Evolutionary conservation across 2,888 invertebrate genomes (phyloP).

Genomic region (Deroplatys truncata): DNA sequence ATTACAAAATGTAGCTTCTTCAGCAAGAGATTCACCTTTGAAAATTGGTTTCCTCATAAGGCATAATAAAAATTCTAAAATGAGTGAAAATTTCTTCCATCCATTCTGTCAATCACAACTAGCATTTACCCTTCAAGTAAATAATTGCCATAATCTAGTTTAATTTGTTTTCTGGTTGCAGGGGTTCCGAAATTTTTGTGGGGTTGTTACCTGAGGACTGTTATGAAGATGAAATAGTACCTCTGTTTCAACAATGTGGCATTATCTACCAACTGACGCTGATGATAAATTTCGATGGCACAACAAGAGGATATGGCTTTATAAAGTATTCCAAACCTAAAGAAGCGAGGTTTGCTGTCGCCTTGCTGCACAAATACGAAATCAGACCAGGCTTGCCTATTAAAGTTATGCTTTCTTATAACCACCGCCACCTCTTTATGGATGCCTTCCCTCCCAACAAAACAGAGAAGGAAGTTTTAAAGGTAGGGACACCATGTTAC

Average conservation of each 20-base stretch:
- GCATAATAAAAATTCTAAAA: too few species aligned
- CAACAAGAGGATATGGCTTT: conserved; percentile 53
- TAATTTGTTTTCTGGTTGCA: too few species aligned
- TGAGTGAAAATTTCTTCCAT: too few species aligned
- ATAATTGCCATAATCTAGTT: too few species aligned
- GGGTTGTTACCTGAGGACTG: conserved; percentile 56
- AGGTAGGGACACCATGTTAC: too few species aligned
- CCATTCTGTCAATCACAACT: too few species aligned
- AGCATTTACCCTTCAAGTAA: too few species aligned
- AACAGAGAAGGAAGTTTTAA: conserved; percentile 45
- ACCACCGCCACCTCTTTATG: conserved; percentile 54
- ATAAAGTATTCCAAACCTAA: conserved; percentile 42
- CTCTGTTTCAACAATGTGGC: conserved; percentile 47
- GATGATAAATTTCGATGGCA: conserved; percentile 52
- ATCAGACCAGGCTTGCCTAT: conserved; percentile 38
- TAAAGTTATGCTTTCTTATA: conserved; percentile 51
- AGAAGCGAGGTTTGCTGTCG: conserved; percentile 32
- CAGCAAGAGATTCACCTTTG: too few species aligned
- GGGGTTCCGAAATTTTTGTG: conserved; percentile 58
- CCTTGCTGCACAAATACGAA: conserved; percentile 29
- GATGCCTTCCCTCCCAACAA: conserved; percentile 52
- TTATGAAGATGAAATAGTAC: conserved; percentile 50
- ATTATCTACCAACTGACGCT: conserved; percentile 51
- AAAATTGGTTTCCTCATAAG: too few species aligned
- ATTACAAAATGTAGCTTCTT: too few species aligned